Percentiles rank a stretch among this genome's conserved stretches.
phyloP scores from a whole-genome alignment of 1,140 invertebrate genomes.

The Ladona fulva region DNA sequence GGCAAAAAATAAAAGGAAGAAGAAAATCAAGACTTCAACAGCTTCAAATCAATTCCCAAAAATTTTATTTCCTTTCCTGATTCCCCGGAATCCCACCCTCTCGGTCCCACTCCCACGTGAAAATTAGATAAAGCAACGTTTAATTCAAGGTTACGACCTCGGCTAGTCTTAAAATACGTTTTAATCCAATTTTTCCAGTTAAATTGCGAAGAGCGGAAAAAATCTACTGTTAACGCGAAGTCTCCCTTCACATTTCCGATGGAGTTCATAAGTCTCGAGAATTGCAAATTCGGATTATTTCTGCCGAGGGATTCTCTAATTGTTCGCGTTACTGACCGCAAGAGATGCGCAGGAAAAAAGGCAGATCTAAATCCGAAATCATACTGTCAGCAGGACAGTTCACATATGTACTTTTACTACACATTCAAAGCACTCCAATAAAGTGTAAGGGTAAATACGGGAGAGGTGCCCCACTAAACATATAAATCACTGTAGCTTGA shows the following conservation, averaged over 20 bases:
- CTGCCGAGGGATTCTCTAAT: no score
- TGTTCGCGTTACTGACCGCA: no score
- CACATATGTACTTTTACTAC: no score
- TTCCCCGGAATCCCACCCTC: background rate
- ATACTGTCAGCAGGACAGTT: no score
- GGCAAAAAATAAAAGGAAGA: background rate
- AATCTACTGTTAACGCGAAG: background rate
- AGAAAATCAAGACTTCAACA: background rate
- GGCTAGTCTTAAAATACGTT: background rate
- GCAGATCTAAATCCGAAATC: no score
- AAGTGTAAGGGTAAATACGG: no score
- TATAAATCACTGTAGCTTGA: no score
- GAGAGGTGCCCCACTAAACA: no score
- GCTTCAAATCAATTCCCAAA: background rate
- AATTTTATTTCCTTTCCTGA: slow-evolving; percentile 2
- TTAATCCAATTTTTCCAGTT: background rate
- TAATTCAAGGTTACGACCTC: background rate
- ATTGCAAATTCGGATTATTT: no score
- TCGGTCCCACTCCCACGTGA: background rate
- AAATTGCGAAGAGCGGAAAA: background rate
- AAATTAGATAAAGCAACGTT: slow-evolving; percentile 7
- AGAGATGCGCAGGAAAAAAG: no score
- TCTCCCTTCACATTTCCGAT: background rate
- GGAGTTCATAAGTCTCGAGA: no score
- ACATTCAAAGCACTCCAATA: no score